Evolutionary conservation across 2,888 invertebrate genomes (phyloP).

Genomic region (Ophion ellenae): DNA sequence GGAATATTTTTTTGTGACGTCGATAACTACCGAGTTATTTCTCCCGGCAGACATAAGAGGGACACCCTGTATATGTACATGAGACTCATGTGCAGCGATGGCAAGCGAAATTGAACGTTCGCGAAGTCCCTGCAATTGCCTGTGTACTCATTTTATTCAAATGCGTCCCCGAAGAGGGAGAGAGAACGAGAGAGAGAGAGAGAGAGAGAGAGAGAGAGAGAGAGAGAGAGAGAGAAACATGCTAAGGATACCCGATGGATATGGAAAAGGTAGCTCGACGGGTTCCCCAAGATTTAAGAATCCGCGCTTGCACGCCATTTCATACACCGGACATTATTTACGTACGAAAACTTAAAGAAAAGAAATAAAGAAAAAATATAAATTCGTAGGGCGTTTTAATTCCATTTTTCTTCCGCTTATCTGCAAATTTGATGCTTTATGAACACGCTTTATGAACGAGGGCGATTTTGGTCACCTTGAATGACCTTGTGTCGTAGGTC

Average conservation of each 20-base stretch:
- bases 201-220: too few species aligned
- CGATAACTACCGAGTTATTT: too few species aligned
- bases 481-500: too few species aligned
- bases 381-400: too few species aligned
- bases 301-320: conserved; percentile 25
- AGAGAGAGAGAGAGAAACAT: background rate
- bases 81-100: conserved; percentile 68
- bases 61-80: background rate
- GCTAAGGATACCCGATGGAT: conserved; percentile 40
- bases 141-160: conserved; percentile 49
- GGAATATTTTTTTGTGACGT: too few species aligned
- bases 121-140: background rate
- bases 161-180: conserved; percentile 27
- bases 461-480: too few species aligned
- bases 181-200: background rate
- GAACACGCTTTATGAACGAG: too few species aligned
- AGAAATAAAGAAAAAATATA: background rate
- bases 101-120: conserved; percentile 69
- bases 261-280: conserved; percentile 57
- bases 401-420: too few species aligned
- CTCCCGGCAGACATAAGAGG: too few species aligned
- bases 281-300: conserved; percentile 34
- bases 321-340: conserved; percentile 21
- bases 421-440: too few species aligned
- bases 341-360: conserved; percentile 1